Conservation (phyloP, 2,797 vertebrate species). For the Ceryle rudis region DNA sequence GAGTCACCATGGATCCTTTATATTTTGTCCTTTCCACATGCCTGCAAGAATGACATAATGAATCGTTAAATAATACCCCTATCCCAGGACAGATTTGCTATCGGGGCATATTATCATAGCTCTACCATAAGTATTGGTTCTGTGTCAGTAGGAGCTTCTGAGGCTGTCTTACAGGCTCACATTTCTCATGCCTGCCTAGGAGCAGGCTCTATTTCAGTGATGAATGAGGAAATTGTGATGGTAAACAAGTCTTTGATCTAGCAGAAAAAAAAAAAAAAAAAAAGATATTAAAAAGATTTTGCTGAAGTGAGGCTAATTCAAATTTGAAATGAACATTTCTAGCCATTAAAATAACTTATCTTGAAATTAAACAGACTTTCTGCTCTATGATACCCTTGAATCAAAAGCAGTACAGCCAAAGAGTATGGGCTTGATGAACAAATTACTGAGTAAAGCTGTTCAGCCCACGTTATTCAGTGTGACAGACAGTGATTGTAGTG, state of each 20-base stretch:
- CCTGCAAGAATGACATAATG: background rate
- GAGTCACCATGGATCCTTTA: background rate
- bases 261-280: background rate
- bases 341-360: background rate
- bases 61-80: background rate
- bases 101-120: background rate
- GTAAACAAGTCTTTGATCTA: conserved; percentile 52
- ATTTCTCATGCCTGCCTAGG: background rate
- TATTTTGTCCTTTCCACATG: background rate
- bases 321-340: conserved; percentile 8
- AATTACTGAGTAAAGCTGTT: background rate
- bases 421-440: background rate
- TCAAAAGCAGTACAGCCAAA: background rate
- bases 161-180: background rate
- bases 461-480: background rate
- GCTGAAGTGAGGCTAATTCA: conserved; percentile 42
- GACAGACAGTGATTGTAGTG: background rate
- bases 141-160: background rate
- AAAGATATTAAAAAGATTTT: conserved; percentile 36
- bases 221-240: background rate
- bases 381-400: background rate
- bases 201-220: conserved; percentile 14
- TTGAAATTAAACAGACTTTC: conserved; percentile 20
- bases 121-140: background rate
- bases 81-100: background rate